These are phyloP conservation scores for Coryphaenoides rupestris DNA, from an alignment of 2,113 vertebrate species.

Conservation along the genomic window DNA sequence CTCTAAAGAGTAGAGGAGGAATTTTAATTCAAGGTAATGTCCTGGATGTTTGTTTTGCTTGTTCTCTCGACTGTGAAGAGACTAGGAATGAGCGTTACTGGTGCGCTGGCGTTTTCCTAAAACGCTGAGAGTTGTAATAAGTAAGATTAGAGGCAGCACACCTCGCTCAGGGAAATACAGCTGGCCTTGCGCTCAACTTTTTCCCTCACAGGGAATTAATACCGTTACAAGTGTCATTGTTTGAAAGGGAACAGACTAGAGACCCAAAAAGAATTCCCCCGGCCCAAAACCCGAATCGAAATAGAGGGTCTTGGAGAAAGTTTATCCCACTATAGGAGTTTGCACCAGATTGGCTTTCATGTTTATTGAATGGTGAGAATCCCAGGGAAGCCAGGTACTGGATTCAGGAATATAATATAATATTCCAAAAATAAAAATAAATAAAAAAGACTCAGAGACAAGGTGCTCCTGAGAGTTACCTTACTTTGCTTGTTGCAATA, in stretches of 20 bases:
- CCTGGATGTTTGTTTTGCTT: not conserved
- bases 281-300: constrained; percentile 16
- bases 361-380: too few species aligned
- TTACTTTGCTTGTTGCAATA: not conserved
- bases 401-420: too few species aligned
- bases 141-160: constrained; percentile 18
- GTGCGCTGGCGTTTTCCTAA: not conserved
- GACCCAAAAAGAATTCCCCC: not conserved
- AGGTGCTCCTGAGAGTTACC: not conserved
- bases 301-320: too few species aligned
- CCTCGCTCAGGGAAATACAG: constrained; percentile 27
- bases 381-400: too few species aligned
- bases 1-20: not conserved
- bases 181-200: constrained; percentile 26
- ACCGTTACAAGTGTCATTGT: constrained; percentile 29
- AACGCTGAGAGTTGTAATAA: constrained; percentile 14
- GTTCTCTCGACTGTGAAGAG: not conserved
- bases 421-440: too few species aligned
- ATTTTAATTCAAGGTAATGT: not conserved
- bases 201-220: constrained; percentile 44
- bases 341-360: too few species aligned
- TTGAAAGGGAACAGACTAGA: constrained; percentile 33
- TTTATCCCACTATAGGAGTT: too few species aligned
- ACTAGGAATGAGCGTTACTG: not conserved
- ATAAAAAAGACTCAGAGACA: too few species aligned